Base-by-base conservation (phyloP, 2,113 vertebrate genomes). In the Cryptomyrus ogoouensis region DNA sequence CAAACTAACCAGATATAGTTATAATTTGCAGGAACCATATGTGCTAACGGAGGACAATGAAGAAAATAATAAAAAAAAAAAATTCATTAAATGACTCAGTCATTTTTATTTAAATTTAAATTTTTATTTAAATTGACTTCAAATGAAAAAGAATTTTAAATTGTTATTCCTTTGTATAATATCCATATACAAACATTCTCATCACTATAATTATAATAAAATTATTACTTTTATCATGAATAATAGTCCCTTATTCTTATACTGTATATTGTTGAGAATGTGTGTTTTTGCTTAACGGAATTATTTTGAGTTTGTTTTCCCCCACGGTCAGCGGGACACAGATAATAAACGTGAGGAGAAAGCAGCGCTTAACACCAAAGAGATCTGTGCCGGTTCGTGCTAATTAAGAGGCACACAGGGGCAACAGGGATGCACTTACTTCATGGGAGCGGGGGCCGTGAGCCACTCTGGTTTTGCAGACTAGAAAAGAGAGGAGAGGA, bases 391-490 rank as follows among this genome's bases (percentile, higher is more conserved):
- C 2, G 24, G 44, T 12, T 46, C 19, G 19, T n/a, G 24, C 83
- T 84, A 44, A 84, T 84, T 46, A 44, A 84, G 2, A 5, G 46
- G 10, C 19, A 3, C 6, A 44, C 12, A 12, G 24, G 9, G 31
- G 3, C 27, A 10, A 66, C 74, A 35, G 2, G 5, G 12, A 42
- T 35, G 2, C 52, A 91, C 93, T 90, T 49, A 96, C 96, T 92
- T 96, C 94, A 24, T 96, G 96, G 44, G 96, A 96, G 13, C 92
- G 91, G 0, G 94, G 95, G 31, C 96, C 96, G 0, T 96, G 95
- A 0, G 96, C 96, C 91, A 96, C 94, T 92, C 94, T 93, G 8
- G 96, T 96, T 94, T 96, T 96, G 92, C 96, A 96, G 92, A 96
- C 96, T 96, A 91, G 3, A 89, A 17, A 87, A 66, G 89, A 90